Percentiles rank a stretch among this genome's conserved stretches.
These are phyloP conservation scores for Mesochorus sp. DNA, from an alignment of 2,888 invertebrate species.

Conservation along the genomic window DNA sequence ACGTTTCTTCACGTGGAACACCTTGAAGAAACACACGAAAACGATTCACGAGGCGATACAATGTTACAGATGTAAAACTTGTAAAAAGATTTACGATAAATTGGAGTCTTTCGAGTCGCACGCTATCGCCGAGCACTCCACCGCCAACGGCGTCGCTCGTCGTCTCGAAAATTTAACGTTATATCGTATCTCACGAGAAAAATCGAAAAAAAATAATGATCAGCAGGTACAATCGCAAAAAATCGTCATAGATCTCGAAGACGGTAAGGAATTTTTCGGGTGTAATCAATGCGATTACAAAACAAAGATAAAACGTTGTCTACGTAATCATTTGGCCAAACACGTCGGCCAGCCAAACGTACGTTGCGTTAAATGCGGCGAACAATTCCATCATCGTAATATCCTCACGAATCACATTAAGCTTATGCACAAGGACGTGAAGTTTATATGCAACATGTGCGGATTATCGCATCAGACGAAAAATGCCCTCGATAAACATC, in stretches of 20 bases:
- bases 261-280: conserved; percentile 41
- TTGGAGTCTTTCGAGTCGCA: conserved; percentile 67
- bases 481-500: conserved; percentile 75
- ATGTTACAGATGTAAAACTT: conserved; percentile 71
- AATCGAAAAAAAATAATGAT: no score
- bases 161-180: conserved; percentile 33
- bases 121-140: conserved; percentile 66
- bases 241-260: not conserved
- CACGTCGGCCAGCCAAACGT: no score
- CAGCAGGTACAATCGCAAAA: no score
- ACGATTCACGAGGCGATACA: conserved; percentile 57
- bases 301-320: conserved; percentile 64
- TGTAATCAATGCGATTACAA: conserved; percentile 69
- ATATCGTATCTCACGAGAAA: conserved; percentile 38
- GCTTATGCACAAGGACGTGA: conserved; percentile 59
- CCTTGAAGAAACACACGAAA: conserved; percentile 56
- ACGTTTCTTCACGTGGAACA: conserved; percentile 43
- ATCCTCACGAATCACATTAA: conserved; percentile 63
- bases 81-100: conserved; percentile 69
- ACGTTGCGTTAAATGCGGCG: conserved; percentile 59
- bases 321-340: conserved; percentile 40
- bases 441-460: conserved; percentile 71
- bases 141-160: not conserved
- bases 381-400: conserved; percentile 55
- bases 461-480: conserved; percentile 76